Conservation (phyloP, 2,797 vertebrate genomes). For the Prionace glauca region DNA sequence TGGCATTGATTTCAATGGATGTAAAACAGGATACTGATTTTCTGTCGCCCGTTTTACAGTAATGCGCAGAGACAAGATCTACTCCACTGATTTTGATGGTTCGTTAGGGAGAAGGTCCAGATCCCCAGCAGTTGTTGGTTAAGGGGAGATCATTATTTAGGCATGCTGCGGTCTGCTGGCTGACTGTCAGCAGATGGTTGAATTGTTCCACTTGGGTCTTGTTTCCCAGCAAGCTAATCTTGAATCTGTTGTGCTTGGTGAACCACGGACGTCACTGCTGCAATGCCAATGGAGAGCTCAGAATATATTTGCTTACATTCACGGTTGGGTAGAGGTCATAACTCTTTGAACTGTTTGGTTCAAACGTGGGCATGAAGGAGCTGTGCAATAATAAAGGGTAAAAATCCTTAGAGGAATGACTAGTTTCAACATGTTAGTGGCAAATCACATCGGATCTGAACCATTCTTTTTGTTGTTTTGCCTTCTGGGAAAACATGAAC, state of each 20-base stretch:
- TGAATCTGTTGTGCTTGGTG: background rate
- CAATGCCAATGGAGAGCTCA: conserved; percentile 1
- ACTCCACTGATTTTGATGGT: background rate
- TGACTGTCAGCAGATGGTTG: conserved; percentile 18
- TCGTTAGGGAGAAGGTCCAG: background rate
- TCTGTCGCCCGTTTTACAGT: background rate
- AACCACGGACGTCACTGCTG: background rate
- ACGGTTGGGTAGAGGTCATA: background rate
- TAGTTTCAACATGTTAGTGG: background rate
- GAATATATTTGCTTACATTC: background rate
- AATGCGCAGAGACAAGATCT: background rate
- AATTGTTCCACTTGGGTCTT: background rate
- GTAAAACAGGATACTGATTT: background rate
- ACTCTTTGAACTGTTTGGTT: background rate
- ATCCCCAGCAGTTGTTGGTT: conserved; percentile 3
- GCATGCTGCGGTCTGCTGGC: background rate
- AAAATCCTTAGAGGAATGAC: background rate
- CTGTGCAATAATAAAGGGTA: too few relatives aligned
- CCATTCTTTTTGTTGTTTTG: background rate
- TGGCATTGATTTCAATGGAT: background rate
- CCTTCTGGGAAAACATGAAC: background rate
- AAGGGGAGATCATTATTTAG: conserved; percentile 24
- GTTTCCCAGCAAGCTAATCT: background rate
- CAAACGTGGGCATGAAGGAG: background rate
- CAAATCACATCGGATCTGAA: background rate